Conservation (phyloP, 2,888 invertebrate genomes). For the Campoletis raptor region DNA sequence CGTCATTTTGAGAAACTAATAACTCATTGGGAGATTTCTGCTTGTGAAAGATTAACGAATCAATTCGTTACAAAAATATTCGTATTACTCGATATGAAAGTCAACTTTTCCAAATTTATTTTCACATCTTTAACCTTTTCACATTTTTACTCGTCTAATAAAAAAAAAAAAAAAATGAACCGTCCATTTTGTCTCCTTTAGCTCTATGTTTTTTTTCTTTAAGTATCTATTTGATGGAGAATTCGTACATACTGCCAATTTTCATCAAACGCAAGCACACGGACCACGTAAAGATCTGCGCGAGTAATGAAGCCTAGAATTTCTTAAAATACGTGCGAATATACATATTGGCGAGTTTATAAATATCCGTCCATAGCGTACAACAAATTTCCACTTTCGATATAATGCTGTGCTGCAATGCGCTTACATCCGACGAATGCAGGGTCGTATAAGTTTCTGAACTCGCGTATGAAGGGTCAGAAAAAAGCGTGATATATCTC, state of each 20-base stretch:
- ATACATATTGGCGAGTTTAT: slow-evolving; percentile 11
- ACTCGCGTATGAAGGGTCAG: slow-evolving; percentile 27
- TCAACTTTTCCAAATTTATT: no score
- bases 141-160: no score
- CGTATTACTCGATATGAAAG: no score
- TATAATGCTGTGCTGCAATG: slow-evolving; percentile 32
- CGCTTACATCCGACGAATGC: slow-evolving; percentile 28
- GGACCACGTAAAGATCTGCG: neutral
- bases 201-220: neutral
- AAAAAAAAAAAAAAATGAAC: no score
- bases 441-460: neutral
- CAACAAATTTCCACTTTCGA: slow-evolving; percentile 2
- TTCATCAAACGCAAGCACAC: neutral
- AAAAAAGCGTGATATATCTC: slow-evolving; percentile 4
- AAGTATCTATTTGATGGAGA: neutral
- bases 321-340: neutral
- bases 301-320: neutral
- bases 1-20: no score
- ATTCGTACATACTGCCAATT: neutral
- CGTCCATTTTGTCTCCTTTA: no score
- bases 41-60: no score
- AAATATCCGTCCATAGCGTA: neutral
- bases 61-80: no score
- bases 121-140: no score
- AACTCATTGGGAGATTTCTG: no score